Conservation (phyloP, 2,113 vertebrate species). For the Erythrocercus mccallii region DNA sequence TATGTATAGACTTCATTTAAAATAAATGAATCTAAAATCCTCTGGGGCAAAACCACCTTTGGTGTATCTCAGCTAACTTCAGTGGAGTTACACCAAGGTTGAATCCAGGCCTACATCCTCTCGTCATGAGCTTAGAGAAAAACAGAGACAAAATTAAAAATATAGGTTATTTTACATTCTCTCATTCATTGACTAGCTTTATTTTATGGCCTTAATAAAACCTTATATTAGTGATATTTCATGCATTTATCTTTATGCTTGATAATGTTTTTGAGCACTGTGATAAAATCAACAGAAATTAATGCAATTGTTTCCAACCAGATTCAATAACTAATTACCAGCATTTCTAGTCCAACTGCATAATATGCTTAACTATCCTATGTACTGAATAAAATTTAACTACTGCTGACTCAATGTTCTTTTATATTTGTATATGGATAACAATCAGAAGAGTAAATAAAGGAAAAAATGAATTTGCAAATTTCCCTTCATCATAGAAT, state of each 20-base stretch:
- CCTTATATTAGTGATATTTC: neutral
- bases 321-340: conserved; percentile 13
- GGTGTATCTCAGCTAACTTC: conserved; percentile 17
- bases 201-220: neutral
- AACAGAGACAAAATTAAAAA: neutral
- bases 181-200: neutral
- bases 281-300: neutral
- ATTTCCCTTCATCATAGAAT: neutral
- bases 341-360: neutral
- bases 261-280: neutral
- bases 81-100: neutral
- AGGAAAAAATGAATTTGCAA: neutral
- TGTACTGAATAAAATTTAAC: neutral
- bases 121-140: neutral
- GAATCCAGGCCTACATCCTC: neutral
- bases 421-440: conserved; percentile 3
- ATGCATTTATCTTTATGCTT: conserved; percentile 1
- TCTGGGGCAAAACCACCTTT: neutral
- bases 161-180: neutral
- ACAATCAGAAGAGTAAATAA: conserved; percentile 31
- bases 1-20: conserved; percentile 53
- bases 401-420: neutral
- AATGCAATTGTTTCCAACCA: conserved; percentile 15
- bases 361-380: neutral
- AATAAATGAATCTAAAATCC: conserved; percentile 44